Conservation (phyloP, 2,113 vertebrate species). For the Corythoichthys intestinalis region DNA sequence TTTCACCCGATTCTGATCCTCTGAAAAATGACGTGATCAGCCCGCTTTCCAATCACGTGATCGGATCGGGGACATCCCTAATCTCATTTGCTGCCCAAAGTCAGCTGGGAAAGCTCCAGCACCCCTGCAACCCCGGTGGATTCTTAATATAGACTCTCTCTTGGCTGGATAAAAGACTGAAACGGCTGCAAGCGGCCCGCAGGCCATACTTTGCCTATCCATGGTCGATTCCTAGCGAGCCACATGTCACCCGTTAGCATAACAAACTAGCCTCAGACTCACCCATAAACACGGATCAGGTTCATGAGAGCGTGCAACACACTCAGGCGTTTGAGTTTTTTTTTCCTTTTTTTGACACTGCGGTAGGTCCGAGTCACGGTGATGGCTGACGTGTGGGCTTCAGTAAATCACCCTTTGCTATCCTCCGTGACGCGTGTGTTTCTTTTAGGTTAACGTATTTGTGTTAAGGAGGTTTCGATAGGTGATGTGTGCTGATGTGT, state of each 20-base stretch:
- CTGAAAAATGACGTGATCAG: too few relatives aligned
- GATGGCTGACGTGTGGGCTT: constrained; percentile 74
- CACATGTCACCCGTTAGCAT: constrained; percentile 19
- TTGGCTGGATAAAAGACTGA: neutral
- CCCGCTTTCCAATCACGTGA: too few relatives aligned
- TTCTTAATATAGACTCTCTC: neutral
- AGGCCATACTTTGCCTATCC: neutral
- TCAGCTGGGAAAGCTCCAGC: too few relatives aligned
- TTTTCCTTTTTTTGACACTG: constrained; percentile 34
- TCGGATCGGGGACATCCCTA: too few relatives aligned
- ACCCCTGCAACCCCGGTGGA: too few relatives aligned
- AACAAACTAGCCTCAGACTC: constrained; percentile 43
- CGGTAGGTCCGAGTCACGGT: constrained; percentile 64
- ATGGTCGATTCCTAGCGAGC: neutral
- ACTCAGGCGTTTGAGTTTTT: constrained; percentile 25
- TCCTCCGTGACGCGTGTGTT: constrained; percentile 17
- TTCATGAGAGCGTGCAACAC: constrained; percentile 40
- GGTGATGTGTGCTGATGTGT: constrained; percentile 32
- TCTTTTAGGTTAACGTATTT: constrained; percentile 12
- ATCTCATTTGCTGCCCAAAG: too few relatives aligned
- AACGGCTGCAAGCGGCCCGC: neutral
- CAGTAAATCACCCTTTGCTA: constrained; percentile 65
- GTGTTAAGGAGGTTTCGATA: constrained; percentile 23
- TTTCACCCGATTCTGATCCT: too few relatives aligned
- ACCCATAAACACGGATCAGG: constrained; percentile 61